These are phyloP conservation scores for Caenorhabditis parvicauda DNA, from an alignment of 2,888 invertebrate species.

Conservation along the genomic window DNA sequence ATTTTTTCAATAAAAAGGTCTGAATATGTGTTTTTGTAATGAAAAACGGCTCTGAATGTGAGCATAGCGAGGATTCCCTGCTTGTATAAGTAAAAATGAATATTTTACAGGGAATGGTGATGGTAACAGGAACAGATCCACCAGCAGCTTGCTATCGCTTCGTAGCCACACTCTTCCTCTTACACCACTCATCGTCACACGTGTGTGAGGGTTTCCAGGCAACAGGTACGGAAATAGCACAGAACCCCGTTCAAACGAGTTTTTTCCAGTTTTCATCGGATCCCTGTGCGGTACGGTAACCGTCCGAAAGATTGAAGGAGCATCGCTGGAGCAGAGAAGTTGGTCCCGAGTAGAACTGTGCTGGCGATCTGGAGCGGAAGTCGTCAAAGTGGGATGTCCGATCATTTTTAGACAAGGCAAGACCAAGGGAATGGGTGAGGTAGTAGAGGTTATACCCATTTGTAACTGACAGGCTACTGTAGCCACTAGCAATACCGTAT, in stretches of 20 bases:
- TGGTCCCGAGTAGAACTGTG: slow-evolving; percentile 73
- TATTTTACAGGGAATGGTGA: slow-evolving; percentile 76
- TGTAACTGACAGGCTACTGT: too few relatives aligned
- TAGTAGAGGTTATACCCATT: slow-evolving; percentile 64
- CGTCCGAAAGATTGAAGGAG: slow-evolving; percentile 67
- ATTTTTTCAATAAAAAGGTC: too few relatives aligned
- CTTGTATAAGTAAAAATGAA: too few relatives aligned
- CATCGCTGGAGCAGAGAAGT: slow-evolving; percentile 74
- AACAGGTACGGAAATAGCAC: too few relatives aligned
- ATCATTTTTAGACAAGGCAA: slow-evolving; percentile 80
- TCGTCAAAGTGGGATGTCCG: slow-evolving; percentile 71
- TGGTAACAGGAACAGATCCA: slow-evolving; percentile 68
- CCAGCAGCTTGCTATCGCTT: slow-evolving; percentile 62
- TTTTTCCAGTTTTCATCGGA: slow-evolving; percentile 78
- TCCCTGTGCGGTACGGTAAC: slow-evolving; percentile 93
- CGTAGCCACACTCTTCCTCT: slow-evolving; percentile 82
- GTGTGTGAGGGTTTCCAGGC: slow-evolving; percentile 69
- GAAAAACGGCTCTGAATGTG: too few relatives aligned
- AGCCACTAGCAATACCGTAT: too few relatives aligned
- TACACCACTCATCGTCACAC: slow-evolving; percentile 66
- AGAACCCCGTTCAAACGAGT: too few relatives aligned
- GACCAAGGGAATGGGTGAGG: slow-evolving; percentile 82
- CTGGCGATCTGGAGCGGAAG: slow-evolving; percentile 41
- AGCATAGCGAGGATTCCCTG: too few relatives aligned
- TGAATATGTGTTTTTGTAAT: too few relatives aligned